Conservation (phyloP, 2,797 vertebrate species). For the Chromobotia macracanthus region DNA sequence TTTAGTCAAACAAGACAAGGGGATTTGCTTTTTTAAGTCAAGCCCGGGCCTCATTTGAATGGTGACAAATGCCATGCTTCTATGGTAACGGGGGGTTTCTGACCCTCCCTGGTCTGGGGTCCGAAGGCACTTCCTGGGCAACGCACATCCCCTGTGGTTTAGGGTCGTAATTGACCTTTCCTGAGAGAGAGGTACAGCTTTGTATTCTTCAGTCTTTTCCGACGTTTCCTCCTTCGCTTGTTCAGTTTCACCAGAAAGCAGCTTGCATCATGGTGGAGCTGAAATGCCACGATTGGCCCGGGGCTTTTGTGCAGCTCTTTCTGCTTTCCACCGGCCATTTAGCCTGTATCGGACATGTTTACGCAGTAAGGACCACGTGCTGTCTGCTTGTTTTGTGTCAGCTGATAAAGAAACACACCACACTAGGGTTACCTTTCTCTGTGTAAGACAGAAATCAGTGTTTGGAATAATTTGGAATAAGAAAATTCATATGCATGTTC, state of each 20-base stretch:
- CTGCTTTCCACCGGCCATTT: constrained; percentile 36
- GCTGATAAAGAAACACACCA: neutral
- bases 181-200: constrained; percentile 45
- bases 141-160: constrained; percentile 40
- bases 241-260: constrained; percentile 41
- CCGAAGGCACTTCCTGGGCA: constrained; percentile 56
- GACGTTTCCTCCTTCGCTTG: constrained; percentile 31
- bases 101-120: constrained; percentile 45
- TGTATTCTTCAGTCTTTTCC: constrained; percentile 39
- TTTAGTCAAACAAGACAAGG: constrained; percentile 5
- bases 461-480: too few relatives aligned
- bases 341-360: constrained; percentile 22
- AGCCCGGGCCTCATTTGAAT: constrained; percentile 52
- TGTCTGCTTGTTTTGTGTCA: neutral
- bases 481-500: too few relatives aligned
- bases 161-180: constrained; percentile 55
- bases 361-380: neutral
- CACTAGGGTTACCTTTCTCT: neutral
- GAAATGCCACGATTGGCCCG: constrained; percentile 51
- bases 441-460: neutral
- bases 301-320: constrained; percentile 34
- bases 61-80: constrained; percentile 56
- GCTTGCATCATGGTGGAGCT: constrained; percentile 37
- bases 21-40: constrained; percentile 45
- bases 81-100: constrained; percentile 39